Base-by-base conservation (phyloP, 2,888 invertebrate genomes). In the Caenorhabditis angaria region DNA sequence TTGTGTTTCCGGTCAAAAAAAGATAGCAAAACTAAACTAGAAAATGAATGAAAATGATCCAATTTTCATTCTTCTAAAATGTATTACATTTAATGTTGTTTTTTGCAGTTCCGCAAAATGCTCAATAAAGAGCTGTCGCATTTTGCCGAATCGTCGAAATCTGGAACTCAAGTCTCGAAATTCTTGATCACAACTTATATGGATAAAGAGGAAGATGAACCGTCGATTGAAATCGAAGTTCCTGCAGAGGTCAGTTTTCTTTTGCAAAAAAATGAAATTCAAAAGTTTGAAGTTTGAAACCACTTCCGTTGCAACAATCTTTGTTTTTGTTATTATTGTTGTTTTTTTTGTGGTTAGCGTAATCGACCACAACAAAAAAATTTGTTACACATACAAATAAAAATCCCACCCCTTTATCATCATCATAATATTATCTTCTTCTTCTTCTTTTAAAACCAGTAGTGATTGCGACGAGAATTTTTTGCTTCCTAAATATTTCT, bases 111-210 rank as follows among this genome's bases (percentile, higher is more conserved):
- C 92, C 97, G 97, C 90, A 93, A 96, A 89, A 97, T 99, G 96
- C 92, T 99, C 90, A 97, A 97, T 91, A 94, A 97, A 91, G 97
- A 99, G 90, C 91, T 99, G 88, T 95, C 94, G 88, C 97, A 97
- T 90, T 97, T 97, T 91, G 97, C 97, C 79, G 97, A 97, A 90
- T 95, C 96, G 81, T 96, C 95, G 91, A 95, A 94, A 90, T 96
- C 97, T 84, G 97, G 97, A 88, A 96, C 97, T 18, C 75, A 97
- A 91, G 96, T 99, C 89, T 97, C 97, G 70, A 97, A 97, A 90
- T 99, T 95, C 91, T 95, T 99, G 90, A 96, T 96, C 91, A 94
- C 94, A 86, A 99, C 97, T 85, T 99, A 97, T 91, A 92, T 99
- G 90, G 86, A 85, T 75, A 82, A 86, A 65, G 81, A 82, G 95